A percentile compares a stretch with the other conserved stretches of the same genome.
Conservation (phyloP, 2,797 vertebrate genomes). For the Erpetoichthys calabaricus region DNA sequence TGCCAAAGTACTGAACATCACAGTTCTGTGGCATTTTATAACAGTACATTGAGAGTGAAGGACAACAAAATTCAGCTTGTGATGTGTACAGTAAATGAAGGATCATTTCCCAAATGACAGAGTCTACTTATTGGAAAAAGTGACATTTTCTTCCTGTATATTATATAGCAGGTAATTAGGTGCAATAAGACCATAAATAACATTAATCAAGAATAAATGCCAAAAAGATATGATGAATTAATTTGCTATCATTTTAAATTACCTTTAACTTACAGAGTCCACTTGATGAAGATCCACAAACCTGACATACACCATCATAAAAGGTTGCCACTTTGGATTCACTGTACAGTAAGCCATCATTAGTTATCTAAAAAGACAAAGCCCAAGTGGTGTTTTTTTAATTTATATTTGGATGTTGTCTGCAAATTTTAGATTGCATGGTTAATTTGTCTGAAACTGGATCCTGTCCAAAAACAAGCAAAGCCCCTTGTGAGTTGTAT, state of each 20-base stretch:
- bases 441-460: constrained; percentile 18
- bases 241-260: constrained; percentile 31
- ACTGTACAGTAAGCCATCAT: constrained; percentile 57
- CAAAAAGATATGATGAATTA: too few species aligned
- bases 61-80: too few species aligned
- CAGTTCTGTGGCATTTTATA: too few species aligned
- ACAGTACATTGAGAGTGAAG: too few species aligned
- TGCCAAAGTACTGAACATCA: too few species aligned
- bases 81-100: too few species aligned
- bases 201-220: too few species aligned
- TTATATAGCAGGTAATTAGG: too few species aligned
- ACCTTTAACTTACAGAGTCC: constrained; percentile 74
- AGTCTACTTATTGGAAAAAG: too few species aligned
- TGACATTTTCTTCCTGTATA: too few species aligned
- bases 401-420: constrained; percentile 25
- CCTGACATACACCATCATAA: constrained; percentile 57
- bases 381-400: constrained; percentile 22
- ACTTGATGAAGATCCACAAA: constrained; percentile 43
- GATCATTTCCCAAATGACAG: too few species aligned
- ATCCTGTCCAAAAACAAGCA: constrained; percentile 24
- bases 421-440: constrained; percentile 23
- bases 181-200: too few species aligned
- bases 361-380: constrained; percentile 47
- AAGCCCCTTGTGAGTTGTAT: constrained; percentile 23
- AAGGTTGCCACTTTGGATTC: constrained; percentile 51